These are phyloP conservation scores for Shinisaurus crocodilurus DNA, from an alignment of 2,113 vertebrate species.

Conservation along the genomic window DNA sequence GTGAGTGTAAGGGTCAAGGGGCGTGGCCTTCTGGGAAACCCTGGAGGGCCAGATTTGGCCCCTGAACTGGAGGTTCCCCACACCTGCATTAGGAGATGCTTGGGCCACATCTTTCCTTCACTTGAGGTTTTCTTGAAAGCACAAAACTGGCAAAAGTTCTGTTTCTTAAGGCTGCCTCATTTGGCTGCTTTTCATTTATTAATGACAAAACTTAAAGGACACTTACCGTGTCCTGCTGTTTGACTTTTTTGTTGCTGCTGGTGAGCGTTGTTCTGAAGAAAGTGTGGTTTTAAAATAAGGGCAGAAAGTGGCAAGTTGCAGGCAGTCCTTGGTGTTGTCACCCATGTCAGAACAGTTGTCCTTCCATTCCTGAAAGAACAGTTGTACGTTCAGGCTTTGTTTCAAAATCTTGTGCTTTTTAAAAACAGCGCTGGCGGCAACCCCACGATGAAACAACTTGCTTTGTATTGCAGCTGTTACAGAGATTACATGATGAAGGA, in stretches of 20 bases:
- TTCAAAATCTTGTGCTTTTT: background rate
- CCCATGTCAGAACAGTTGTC: background rate
- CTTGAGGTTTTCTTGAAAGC: background rate
- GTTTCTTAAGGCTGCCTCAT: background rate
- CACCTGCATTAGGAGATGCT: background rate
- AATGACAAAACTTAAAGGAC: background rate
- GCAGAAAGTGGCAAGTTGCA: background rate
- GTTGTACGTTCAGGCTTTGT: background rate
- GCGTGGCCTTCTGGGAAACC: too few relatives aligned
- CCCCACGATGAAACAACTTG: background rate
- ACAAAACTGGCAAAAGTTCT: background rate
- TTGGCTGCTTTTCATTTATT: background rate
- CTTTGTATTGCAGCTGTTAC: conserved; percentile 67
- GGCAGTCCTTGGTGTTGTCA: background rate
- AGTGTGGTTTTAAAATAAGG: background rate
- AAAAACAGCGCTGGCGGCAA: background rate
- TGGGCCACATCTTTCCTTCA: background rate
- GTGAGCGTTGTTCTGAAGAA: background rate
- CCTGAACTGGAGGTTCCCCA: too few relatives aligned
- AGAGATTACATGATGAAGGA: conserved; percentile 65
- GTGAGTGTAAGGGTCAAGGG: too few relatives aligned
- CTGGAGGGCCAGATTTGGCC: too few relatives aligned
- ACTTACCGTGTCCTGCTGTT: background rate
- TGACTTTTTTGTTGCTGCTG: background rate
- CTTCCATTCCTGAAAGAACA: background rate